Evolutionary conservation across 2,113 vertebrate species (phyloP).

Genomic region (Noctilio leporinus): DNA sequence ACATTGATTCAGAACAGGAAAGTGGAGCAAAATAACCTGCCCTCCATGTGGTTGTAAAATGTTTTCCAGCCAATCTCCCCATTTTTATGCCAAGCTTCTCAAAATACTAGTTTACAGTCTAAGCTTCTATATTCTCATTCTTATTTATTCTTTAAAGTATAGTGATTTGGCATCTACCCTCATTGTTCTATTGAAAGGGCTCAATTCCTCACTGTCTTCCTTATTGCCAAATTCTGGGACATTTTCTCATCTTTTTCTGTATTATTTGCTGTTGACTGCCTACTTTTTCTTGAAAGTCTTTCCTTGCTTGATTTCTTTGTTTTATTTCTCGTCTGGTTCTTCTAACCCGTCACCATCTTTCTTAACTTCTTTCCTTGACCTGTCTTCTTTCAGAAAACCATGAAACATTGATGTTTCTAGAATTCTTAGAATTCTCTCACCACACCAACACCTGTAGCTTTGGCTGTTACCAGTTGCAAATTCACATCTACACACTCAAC

Average conservation of each 20-base stretch:
- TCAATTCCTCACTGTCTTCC: background rate
- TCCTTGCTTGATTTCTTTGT: background rate
- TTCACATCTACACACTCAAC: background rate
- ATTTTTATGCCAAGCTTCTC: background rate
- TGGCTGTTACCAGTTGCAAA: background rate
- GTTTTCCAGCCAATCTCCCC: background rate
- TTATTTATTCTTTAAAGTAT: background rate
- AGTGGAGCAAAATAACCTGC: background rate
- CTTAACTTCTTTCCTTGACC: background rate
- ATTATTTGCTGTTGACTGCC: background rate
- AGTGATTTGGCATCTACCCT: background rate
- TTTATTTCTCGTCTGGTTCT: background rate
- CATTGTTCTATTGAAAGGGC: background rate
- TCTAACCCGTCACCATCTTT: background rate
- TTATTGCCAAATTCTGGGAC: background rate
- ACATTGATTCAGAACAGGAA: background rate
- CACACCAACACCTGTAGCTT: background rate
- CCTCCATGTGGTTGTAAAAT: background rate
- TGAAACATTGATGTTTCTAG: background rate
- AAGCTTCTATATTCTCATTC: background rate
- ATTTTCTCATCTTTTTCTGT: background rate
- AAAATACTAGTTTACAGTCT: background rate
- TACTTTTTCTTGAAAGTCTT: background rate
- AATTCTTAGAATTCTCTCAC: background rate
- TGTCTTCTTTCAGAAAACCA: background rate